Evolutionary conservation across 2,888 invertebrate genomes (phyloP).

Genomic region (Alcis repandata): DNA sequence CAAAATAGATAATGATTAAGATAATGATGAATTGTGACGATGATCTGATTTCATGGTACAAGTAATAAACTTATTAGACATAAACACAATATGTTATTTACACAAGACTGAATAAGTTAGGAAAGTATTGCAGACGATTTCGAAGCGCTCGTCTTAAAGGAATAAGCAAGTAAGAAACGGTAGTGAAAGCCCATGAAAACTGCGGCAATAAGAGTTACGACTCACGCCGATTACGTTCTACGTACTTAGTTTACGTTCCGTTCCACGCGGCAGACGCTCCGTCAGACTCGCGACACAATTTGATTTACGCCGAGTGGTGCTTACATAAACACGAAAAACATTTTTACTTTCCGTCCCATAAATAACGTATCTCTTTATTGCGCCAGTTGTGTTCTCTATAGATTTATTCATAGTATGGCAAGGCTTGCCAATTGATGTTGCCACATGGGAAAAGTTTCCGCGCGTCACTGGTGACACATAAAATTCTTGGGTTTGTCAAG

Average conservation of each 20-base stretch:
- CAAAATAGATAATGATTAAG: too few species aligned
- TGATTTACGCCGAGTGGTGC: slow-evolving; percentile 57
- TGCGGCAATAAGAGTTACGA: slow-evolving; percentile 45
- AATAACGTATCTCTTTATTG: slow-evolving; percentile 62
- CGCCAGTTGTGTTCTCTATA: slow-evolving; percentile 53
- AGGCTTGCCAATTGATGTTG: slow-evolving; percentile 31
- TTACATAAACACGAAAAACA: slow-evolving; percentile 62
- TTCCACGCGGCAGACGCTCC: slow-evolving; percentile 30
- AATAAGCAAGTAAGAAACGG: slow-evolving; percentile 17
- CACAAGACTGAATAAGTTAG: too few species aligned
- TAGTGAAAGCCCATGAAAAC: slow-evolving; percentile 40
- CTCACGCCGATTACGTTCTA: slow-evolving; percentile 34
- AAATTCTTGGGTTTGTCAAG: slow-evolving; percentile 38
- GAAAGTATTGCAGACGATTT: background rate
- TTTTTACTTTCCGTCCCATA: slow-evolving; percentile 59
- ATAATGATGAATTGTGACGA: too few species aligned
- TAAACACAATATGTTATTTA: too few species aligned
- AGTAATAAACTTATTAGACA: too few species aligned
- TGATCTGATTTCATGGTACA: too few species aligned
- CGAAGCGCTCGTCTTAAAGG: background rate
- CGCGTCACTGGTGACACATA: slow-evolving; percentile 43
- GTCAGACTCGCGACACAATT: slow-evolving; percentile 44
- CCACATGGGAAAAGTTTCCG: slow-evolving; percentile 45
- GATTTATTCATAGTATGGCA: slow-evolving; percentile 62
- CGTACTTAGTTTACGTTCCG: slow-evolving; percentile 34